These are phyloP conservation scores for Hafferia zeledoni DNA, from an alignment of 2,797 vertebrate species.

Conservation along the genomic window DNA sequence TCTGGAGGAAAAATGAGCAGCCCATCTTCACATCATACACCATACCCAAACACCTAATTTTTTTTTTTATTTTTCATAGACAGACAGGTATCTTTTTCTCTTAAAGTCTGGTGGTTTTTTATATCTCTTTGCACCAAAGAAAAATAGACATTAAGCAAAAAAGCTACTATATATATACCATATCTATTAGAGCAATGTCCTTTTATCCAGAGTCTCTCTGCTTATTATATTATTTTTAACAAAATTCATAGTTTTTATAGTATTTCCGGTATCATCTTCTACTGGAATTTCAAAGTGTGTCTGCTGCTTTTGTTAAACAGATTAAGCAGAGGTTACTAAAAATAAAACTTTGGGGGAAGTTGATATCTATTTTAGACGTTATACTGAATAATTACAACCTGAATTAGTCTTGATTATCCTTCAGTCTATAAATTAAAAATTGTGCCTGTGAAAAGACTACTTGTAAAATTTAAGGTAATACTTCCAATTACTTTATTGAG, in stretches of 20 bases:
- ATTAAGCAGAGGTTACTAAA: background rate
- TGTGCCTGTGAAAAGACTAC: background rate
- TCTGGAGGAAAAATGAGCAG: background rate
- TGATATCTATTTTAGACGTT: conserved; percentile 1
- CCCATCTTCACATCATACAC: background rate
- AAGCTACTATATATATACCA: background rate
- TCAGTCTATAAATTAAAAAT: conserved; percentile 17
- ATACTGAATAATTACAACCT: conserved; percentile 27
- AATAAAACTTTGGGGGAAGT: background rate
- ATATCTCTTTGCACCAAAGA: background rate
- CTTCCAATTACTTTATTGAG: background rate
- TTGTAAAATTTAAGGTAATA: background rate
- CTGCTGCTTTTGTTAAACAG: background rate
- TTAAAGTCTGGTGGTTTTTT: rapidly evolving
- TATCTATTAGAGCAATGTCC: background rate
- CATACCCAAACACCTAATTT: background rate
- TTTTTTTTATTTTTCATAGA: background rate
- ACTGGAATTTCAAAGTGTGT: background rate
- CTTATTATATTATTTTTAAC: background rate
- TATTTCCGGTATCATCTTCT: background rate
- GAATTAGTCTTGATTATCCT: background rate
- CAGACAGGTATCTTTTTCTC: background rate
- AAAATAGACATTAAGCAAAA: background rate
- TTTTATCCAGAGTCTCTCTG: background rate
- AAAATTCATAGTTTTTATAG: background rate